Percentiles rank a stretch among this genome's conserved stretches.
Conservation (phyloP, 1,140 invertebrate genomes). For the Ephestia elutella region DNA sequence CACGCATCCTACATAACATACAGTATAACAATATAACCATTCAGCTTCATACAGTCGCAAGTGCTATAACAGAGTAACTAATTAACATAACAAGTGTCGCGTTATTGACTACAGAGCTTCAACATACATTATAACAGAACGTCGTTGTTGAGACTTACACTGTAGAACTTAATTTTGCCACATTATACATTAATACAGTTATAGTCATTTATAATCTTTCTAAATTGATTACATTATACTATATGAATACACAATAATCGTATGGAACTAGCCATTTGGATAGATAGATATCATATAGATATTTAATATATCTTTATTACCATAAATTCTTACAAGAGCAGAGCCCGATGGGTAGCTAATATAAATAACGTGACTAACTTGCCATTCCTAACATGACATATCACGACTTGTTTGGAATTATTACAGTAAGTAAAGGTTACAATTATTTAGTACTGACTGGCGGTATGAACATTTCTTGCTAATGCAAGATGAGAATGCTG, state of each 20-base stretch:
- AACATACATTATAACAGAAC: slow-evolving; percentile 22
- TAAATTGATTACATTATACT: no score
- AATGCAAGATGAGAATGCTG: no score
- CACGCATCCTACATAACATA: neutral
- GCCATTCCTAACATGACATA: neutral
- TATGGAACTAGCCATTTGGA: no score
- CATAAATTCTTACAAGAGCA: no score
- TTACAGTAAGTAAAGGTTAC: neutral
- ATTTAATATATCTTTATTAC: no score
- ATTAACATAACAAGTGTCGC: slow-evolving; percentile 43
- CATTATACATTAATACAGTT: no score
- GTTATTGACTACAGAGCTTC: slow-evolving; percentile 27
- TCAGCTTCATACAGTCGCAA: slow-evolving; percentile 13
- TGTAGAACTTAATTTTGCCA: slow-evolving; percentile 10
- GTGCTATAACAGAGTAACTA: slow-evolving; percentile 24
- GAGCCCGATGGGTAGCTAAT: no score
- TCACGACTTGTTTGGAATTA: neutral
- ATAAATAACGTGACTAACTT: neutral
- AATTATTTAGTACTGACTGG: no score
- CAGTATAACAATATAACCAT: neutral
- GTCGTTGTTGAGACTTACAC: slow-evolving; percentile 11
- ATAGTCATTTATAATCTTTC: no score
- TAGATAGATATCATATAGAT: no score
- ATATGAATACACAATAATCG: no score
- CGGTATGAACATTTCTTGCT: neutral